These are phyloP conservation scores for Syrrhaptes paradoxus DNA, from an alignment of 2,113 vertebrate species.

Conservation along the genomic window DNA sequence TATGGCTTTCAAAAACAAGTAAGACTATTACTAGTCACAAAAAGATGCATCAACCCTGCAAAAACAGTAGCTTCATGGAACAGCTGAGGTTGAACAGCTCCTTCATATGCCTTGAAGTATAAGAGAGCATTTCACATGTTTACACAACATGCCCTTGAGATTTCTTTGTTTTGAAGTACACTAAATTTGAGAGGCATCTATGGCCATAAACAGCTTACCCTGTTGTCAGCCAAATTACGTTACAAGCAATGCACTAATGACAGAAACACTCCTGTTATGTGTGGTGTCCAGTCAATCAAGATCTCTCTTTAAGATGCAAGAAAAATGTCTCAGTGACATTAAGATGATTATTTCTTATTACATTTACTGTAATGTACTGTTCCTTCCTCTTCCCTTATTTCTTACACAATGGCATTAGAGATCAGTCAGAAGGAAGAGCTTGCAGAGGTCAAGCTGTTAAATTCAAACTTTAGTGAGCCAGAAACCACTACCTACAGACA, in stretches of 20 bases:
- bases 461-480: neutral
- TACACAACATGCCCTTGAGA: neutral
- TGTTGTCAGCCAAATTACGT: rapidly evolving
- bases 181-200: neutral
- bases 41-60: neutral
- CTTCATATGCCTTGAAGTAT: neutral
- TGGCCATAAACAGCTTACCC: neutral
- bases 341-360: neutral
- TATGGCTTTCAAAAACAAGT: neutral
- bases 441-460: neutral
- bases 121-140: neutral
- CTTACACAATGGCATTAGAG: neutral
- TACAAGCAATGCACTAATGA: neutral
- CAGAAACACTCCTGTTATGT: neutral
- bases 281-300: neutral
- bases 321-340: neutral
- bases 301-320: neutral
- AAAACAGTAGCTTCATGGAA: neutral
- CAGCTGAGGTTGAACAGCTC: neutral
- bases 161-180: neutral
- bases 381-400: neutral
- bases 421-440: neutral
- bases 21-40: neutral
- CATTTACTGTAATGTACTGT: neutral
- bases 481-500: neutral